A percentile compares a stretch with the other conserved stretches of the same genome.
Conservation (phyloP, 2,888 invertebrate species). For the Trissoscelio sp. region DNA sequence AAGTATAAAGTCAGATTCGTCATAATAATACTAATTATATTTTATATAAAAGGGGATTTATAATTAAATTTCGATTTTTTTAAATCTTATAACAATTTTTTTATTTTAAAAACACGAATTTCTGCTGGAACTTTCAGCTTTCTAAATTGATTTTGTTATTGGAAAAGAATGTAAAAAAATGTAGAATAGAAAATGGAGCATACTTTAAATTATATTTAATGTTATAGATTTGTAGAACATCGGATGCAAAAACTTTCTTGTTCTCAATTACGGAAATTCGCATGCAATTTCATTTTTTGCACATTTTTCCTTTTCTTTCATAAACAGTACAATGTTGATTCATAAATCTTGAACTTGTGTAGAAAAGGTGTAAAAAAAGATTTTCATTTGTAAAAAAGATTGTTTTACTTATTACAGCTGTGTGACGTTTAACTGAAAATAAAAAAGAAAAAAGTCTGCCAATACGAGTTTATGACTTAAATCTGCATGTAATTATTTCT, state of each 20-base stretch:
- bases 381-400: too few relatives aligned
- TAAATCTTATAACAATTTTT: too few relatives aligned
- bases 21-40: not conserved
- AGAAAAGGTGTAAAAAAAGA: too few relatives aligned
- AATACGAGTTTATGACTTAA: not conserved
- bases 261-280: constrained; percentile 20
- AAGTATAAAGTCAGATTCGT: constrained; percentile 17
- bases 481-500: constrained; percentile 21
- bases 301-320: constrained; percentile 12
- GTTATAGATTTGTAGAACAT: constrained; percentile 26
- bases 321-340: too few relatives aligned
- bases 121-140: constrained; percentile 47
- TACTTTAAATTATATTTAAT: constrained; percentile 36
- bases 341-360: too few relatives aligned
- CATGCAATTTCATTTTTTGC: constrained; percentile 17
- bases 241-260: constrained; percentile 14
- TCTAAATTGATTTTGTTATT: constrained; percentile 25
- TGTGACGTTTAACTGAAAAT: not conserved
- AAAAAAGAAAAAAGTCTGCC: not conserved
- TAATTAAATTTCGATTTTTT: too few relatives aligned
- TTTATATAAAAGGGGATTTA: too few relatives aligned
- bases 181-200: constrained; percentile 33
- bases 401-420: not conserved
- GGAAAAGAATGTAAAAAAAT: constrained; percentile 21
- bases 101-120: too few relatives aligned